Evolutionary conservation across 2,888 invertebrate species (phyloP), one percentile per base, ranked within the genome.

Genomic region (Cantharis rufa): DNA sequence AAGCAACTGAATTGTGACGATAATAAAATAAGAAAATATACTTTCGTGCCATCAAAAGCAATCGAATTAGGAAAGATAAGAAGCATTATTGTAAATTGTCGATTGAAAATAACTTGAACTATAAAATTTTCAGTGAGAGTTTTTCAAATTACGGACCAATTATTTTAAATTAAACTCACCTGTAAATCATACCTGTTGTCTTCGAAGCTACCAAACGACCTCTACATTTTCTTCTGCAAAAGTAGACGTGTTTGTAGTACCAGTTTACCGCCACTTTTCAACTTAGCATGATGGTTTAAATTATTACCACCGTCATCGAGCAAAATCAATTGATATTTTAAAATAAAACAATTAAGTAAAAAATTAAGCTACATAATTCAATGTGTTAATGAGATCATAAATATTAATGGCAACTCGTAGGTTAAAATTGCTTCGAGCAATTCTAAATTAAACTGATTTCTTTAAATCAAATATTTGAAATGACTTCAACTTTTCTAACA

Each of bases 11-110:
- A 48, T 15, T 15, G 10, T 70, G 62, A 70, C 15, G 24, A 18
- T 62, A 71, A 71, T 62, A 21, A 71, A 71, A 62, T 24, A 15
- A 21, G 21, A 70, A n/a, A 61, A 48, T n/a, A n/a, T 48, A 2
- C n/a, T 48, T 48, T 48, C 7, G 7, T 48, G 7, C 48, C 9
- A 5, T 48, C 7, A 48, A 48, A 48, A 48, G 48, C 15, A 71
- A 32, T 62, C 62, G 48, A 71, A 71, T 71, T 71, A 71, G 71
- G 62, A n/a, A 48, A 48, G 48, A 48, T n/a, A n/a, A 48, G 48
- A 9, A n/a, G n/a, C 7, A 48, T 48, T 48, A 48, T n/a, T 48
- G n/a, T 48, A 48, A 48, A 48, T n/a, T 48, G 5, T 13, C 7
- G 1, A n/a, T 48, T n/a, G n/a, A 48, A 48, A n/a, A n/a, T 9